phyloP scores from a whole-genome alignment of 2,888 invertebrate genomes.

The Serripes groenlandicus region DNA sequence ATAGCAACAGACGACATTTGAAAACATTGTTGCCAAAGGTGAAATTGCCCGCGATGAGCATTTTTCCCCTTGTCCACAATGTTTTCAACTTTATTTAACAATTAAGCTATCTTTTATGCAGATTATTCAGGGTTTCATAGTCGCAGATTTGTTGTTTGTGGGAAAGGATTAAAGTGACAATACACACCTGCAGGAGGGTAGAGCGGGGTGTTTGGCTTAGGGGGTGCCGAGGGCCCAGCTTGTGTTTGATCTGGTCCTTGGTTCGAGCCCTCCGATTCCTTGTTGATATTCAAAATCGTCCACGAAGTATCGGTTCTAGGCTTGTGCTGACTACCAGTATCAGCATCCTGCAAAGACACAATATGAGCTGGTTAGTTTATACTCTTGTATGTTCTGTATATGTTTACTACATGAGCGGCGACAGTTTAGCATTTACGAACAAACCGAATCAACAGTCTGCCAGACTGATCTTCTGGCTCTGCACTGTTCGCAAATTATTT shows the following conservation, averaged over 20 bases:
- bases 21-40: too few relatives aligned
- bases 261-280: slow-evolving; percentile 36
- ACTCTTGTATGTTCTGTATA: too few relatives aligned
- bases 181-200: slow-evolving; percentile 68
- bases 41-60: too few relatives aligned
- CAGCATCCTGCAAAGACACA: slow-evolving; percentile 47
- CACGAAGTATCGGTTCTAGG: slow-evolving; percentile 50
- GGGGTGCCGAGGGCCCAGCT: slow-evolving; percentile 24
- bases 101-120: background rate
- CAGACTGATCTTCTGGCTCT: too few relatives aligned
- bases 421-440: too few relatives aligned
- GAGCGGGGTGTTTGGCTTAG: slow-evolving; percentile 46
- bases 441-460: too few relatives aligned
- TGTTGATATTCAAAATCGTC: slow-evolving; percentile 64
- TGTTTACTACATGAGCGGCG: too few relatives aligned
- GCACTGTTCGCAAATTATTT: too few relatives aligned
- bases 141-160: background rate
- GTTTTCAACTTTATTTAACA: background rate
- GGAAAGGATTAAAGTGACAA: background rate
- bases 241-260: background rate
- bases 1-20: too few relatives aligned
- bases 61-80: too few relatives aligned
- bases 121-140: background rate
- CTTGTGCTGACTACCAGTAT: slow-evolving; percentile 3
- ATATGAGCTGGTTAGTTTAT: too few relatives aligned